phyloP scores from a whole-genome alignment of 2,888 invertebrate species.

The Eupeodes latifasciatus region DNA sequence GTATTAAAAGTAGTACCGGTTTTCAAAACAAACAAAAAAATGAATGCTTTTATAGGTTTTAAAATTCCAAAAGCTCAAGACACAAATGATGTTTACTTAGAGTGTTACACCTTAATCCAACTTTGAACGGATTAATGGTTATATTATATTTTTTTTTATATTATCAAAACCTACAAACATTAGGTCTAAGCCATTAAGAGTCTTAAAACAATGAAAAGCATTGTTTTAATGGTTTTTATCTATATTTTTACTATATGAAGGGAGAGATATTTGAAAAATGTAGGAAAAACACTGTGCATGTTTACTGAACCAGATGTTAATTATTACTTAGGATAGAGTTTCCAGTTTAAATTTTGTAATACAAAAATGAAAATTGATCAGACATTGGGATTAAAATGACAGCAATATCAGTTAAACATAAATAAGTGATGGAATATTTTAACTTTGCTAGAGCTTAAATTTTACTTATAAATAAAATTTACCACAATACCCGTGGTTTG shows the following conservation, averaged over 20 bases:
- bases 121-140: conserved; percentile 10
- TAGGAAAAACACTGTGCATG: no score
- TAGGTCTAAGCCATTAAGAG: conserved; percentile 22
- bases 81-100: background rate
- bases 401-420: no score
- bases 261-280: conserved; percentile 12
- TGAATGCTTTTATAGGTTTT: conserved; percentile 58
- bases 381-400: no score
- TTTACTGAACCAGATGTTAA: no score
- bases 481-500: no score
- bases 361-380: no score
- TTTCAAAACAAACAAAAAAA: conserved; percentile 2
- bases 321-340: no score
- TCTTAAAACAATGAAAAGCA: conserved; percentile 65
- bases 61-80: conserved; percentile 22
- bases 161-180: conserved; percentile 23
- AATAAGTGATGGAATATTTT: no score
- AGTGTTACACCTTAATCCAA: conserved; percentile 41
- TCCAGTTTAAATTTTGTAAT: no score
- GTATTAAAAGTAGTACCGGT: conserved; percentile 43
- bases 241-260: background rate
- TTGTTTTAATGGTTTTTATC: conserved; percentile 38
- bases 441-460: no score
- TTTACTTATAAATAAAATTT: no score
- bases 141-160: background rate